Base-by-base conservation (phyloP, 2,888 invertebrate species). In the Drosophila mercatorum region DNA sequence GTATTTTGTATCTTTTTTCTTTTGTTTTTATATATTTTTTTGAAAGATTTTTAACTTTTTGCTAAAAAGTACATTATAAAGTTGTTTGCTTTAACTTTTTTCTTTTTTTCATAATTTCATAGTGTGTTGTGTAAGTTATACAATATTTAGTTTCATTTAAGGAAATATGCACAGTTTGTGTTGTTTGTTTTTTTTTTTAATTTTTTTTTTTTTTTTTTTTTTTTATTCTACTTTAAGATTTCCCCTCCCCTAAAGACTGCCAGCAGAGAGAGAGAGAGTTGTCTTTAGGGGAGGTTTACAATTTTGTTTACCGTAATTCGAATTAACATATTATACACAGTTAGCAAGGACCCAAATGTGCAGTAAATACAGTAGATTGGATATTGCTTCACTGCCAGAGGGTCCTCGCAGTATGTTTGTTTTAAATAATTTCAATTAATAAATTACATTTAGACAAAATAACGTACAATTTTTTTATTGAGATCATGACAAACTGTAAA, bases 401-500 rank as follows among this genome's bases (percentile, higher is more conserved):
- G 55, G 59, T 55, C 58, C 57, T 49, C 28, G 55, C 49, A 68
- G 63, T 58, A 63, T 69, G 62, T 22, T 57, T 58, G 61, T 64
- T 72, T 77, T 79, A 80, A 72, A 79, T 79, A 86, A 81, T 83
- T 86, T 86, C 86, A 83, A 79, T 83, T 80, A 80, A 80, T 80
- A 80, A 80, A 84, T 87, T 84, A 84, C 73, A 84, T 80, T 79
- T 77, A 79, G 68, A 68, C 71, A 76, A 83, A 83, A 78, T 74
- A 83, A 78, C 74, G 69, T 76, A 81, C 73, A 82, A 82, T 81
- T 78, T 70, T 73, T 73, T 76, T 78, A 79, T 81, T 84, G 84
- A 84, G 84, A 84, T 84, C 84, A 87, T 87, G 79, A 77, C 83
- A 73, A 79, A 86, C 80, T 87, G 81, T 81, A 75, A 83, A 84